These are phyloP conservation scores for Apotomis turbidana DNA, from an alignment of 2,888 invertebrate genomes.

Conservation along the genomic window DNA sequence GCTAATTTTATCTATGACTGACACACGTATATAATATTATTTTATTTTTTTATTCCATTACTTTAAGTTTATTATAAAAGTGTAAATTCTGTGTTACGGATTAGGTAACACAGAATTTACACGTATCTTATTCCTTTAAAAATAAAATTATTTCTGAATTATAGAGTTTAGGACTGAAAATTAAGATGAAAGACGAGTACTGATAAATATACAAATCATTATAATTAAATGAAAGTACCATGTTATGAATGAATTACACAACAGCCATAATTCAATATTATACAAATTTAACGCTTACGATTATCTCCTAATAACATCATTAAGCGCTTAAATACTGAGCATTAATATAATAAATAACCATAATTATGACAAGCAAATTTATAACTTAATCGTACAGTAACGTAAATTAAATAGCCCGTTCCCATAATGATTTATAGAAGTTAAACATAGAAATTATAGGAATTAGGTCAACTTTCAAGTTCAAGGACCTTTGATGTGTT, in stretches of 20 bases:
- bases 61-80: too few species aligned
- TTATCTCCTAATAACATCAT: conserved; percentile 27
- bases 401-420: conserved; percentile 21
- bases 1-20: too few species aligned
- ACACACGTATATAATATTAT: too few species aligned
- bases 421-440: conserved; percentile 26
- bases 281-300: conserved; percentile 11
- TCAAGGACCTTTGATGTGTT: conserved; percentile 25
- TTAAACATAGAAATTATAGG: conserved; percentile 26
- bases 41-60: too few species aligned
- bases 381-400: conserved; percentile 34
- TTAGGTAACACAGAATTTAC: too few species aligned
- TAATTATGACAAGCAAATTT: conserved; percentile 39
- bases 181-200: too few species aligned
- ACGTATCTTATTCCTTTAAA: too few species aligned
- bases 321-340: conserved; percentile 16
- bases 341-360: conserved; percentile 34
- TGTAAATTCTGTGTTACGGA: too few species aligned
- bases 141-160: too few species aligned
- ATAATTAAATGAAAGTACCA: neutral
- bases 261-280: conserved; percentile 1
- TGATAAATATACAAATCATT: too few species aligned
- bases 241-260: conserved; percentile 5
- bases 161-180: too few species aligned
- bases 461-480: conserved; percentile 34